Percentiles rank a stretch among this genome's conserved stretches.
Evolutionary conservation across 2,797 vertebrate species (phyloP).

Genomic region (Hozukius guyotensis): DNA sequence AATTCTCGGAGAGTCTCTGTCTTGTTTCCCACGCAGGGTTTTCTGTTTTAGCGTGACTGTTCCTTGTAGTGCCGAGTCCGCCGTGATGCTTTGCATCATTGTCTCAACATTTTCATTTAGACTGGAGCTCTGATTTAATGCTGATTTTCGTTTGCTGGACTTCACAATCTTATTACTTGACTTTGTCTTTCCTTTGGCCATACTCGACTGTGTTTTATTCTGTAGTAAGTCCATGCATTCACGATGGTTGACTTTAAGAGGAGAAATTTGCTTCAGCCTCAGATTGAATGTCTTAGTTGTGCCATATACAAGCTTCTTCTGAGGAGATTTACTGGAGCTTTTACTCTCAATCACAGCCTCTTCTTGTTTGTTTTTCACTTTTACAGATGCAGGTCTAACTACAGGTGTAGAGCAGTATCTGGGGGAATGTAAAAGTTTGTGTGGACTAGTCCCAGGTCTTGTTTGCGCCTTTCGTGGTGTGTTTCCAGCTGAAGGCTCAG

Average conservation of each 20-base stretch:
- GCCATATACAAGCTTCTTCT: slow-evolving; percentile 84
- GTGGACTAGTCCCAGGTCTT: slow-evolving; percentile 21
- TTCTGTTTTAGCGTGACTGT: slow-evolving; percentile 11
- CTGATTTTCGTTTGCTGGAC: slow-evolving; percentile 23
- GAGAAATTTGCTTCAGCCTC: slow-evolving; percentile 83
- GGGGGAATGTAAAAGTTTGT: slow-evolving; percentile 10
- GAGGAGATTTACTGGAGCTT: slow-evolving; percentile 46
- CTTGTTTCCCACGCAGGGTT: neutral
- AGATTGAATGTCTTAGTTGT: slow-evolving; percentile 89
- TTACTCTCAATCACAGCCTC: slow-evolving; percentile 8
- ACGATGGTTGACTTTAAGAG: slow-evolving; percentile 62
- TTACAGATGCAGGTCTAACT: neutral
- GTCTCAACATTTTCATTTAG: slow-evolving; percentile 76
- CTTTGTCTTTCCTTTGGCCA: slow-evolving; percentile 49
- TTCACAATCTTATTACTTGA: neutral
- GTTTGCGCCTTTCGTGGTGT: neutral
- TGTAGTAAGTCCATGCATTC: slow-evolving; percentile 78
- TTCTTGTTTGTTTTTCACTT: slow-evolving; percentile 27
- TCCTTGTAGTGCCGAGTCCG: slow-evolving; percentile 13
- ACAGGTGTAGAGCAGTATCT: slow-evolving; percentile 42
- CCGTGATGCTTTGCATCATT: slow-evolving; percentile 55
- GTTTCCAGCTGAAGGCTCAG: slow-evolving; percentile 3
- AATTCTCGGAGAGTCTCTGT: neutral
- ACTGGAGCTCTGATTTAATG: slow-evolving; percentile 37
- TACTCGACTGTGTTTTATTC: slow-evolving; percentile 38